Evolutionary conservation across 1,140 invertebrate species (phyloP).

Genomic region (Acyrthosiphon pisum): DNA sequence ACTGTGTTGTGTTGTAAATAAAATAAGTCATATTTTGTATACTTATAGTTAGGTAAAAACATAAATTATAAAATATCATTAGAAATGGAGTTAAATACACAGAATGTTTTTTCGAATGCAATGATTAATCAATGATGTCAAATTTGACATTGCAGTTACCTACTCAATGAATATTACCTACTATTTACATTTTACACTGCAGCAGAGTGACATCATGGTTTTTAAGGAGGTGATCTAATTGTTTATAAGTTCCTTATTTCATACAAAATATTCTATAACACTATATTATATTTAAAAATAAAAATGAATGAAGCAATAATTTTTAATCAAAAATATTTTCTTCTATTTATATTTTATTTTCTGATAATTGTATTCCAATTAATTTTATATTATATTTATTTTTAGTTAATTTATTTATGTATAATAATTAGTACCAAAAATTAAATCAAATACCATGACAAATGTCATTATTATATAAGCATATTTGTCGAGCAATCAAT

Average conservation of each 20-base stretch:
- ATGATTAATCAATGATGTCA: background rate
- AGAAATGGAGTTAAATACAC: background rate
- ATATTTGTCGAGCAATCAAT: background rate
- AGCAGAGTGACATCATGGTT: background rate
- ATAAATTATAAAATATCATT: too few relatives aligned
- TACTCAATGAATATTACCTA: background rate
- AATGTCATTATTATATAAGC: background rate
- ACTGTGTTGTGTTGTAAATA: background rate
- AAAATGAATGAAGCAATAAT: background rate
- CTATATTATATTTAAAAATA: too few relatives aligned
- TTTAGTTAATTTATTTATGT: background rate
- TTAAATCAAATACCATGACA: background rate
- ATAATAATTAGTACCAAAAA: background rate
- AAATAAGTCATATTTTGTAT: too few relatives aligned
- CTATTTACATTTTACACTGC: background rate
- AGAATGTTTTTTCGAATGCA: background rate
- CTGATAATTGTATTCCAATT: background rate
- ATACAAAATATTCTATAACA: background rate
- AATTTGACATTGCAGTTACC: background rate
- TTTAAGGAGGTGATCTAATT: background rate
- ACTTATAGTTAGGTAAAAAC: too few relatives aligned
- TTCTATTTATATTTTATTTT: too few relatives aligned
- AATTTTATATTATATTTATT: background rate
- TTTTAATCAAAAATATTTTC: background rate
- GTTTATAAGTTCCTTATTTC: background rate